Evolutionary conservation across 2,113 vertebrate genomes (phyloP), one percentile per base, ranked within the genome.

Genomic region (Pomatorhinus ruficollis): DNA sequence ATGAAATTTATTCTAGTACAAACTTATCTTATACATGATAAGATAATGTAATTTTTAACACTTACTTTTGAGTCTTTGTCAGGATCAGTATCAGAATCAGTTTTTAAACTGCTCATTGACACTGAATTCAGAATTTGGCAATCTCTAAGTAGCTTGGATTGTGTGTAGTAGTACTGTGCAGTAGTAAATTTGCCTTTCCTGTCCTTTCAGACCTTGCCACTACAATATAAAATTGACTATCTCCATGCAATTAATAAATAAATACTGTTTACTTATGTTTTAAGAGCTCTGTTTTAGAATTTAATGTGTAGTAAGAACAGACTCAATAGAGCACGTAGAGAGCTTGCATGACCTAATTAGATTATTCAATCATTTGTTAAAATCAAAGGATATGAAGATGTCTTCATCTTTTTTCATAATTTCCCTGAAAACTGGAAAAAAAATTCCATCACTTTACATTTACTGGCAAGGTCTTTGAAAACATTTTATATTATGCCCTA

Each of bases 391-490:
- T 57, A 42, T 68, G 31, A 61, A 90, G 61, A 49, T 87, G 11
- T 89, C 47, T 92, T 95, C 11, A 65, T 90, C 6, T 76, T 92
- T 96, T 90, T 88, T 93, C 50, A 82, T 66, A 0, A 64, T 80
- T 96, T 95, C 88, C 65, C 64, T 87, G 42, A 97, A 97, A 93
- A 87, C 49, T 88, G 33, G 52, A 3, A 6, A 22, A 85, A 85
- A 87, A 23, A 15, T 10, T 39, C 44, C 27, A 42, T 90, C 91
- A 83, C 39, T 94, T 95, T 83, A 42, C 33, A 60, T 96, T 95
- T 90, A 61, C 40, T 82, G 93, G 63, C 30, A 96, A 57, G 35
- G 27, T 49, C 39, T 97, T 96, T 92, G 37, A 96, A 97, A 76
- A 95, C 25, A 64, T 91, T 95, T 94, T 92, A 50, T 77, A 75